Conservation (phyloP, 2,113 vertebrate species). For the Oplegnathus fasciatus region DNA sequence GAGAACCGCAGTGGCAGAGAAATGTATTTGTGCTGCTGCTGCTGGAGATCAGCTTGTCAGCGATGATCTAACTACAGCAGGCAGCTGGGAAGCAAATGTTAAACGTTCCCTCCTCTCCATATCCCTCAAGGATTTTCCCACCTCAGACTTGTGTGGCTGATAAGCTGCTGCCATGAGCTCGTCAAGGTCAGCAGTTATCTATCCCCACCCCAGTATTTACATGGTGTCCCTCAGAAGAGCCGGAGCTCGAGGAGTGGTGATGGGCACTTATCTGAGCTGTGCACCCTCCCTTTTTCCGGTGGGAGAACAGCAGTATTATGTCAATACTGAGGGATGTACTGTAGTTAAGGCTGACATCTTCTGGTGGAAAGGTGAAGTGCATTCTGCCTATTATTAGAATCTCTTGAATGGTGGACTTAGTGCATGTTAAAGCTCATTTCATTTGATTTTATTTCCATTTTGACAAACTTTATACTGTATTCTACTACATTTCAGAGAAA, state of each 20-base stretch:
- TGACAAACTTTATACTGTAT: neutral
- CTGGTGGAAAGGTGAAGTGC: constrained; percentile 26
- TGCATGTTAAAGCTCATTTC: neutral
- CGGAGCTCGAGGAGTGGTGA: neutral
- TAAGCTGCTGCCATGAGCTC: constrained; percentile 41
- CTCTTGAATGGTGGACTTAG: neutral
- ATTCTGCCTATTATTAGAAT: neutral
- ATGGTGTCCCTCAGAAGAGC: constrained; percentile 46
- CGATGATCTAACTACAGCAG: constrained; percentile 58
- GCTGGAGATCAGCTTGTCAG: constrained; percentile 49
- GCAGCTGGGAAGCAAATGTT: constrained; percentile 70
- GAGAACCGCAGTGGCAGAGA: neutral
- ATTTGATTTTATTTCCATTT: neutral
- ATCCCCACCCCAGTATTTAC: constrained; percentile 44
- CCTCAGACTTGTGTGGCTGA: constrained; percentile 55
- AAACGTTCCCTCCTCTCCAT: constrained; percentile 54
- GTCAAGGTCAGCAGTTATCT: constrained; percentile 62
- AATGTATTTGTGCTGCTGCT: constrained; percentile 30
- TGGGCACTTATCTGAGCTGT: constrained; percentile 31
- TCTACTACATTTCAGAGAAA: neutral
- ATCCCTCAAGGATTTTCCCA: constrained; percentile 59
- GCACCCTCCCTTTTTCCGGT: neutral
- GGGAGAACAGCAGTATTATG: neutral
- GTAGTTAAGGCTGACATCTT: constrained; percentile 53
- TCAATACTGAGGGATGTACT: neutral